Evolutionary conservation across 2,797 vertebrate genomes (phyloP).

Genomic region (Tachyglossus aculeatus): DNA sequence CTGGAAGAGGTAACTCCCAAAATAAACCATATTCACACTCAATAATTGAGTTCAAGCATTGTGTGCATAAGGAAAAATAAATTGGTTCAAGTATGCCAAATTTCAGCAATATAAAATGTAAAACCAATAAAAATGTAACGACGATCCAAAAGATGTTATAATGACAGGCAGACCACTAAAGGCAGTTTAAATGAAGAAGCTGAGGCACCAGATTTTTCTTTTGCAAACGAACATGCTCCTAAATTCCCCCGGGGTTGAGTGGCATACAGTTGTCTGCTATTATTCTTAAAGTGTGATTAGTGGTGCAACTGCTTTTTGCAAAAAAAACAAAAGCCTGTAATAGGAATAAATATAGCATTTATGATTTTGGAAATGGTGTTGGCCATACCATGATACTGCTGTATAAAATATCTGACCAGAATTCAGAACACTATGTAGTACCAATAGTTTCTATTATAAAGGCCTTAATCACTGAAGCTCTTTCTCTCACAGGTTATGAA

Average conservation of each 20-base stretch:
- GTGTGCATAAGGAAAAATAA: not conserved
- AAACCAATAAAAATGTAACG: conserved; percentile 16
- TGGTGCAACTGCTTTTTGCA: conserved; percentile 34
- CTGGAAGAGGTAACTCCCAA: no score
- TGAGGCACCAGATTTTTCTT: conserved; percentile 31
- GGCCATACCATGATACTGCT: conserved; percentile 18
- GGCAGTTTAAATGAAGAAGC: conserved; percentile 1
- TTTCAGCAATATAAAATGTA: not conserved
- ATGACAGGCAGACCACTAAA: not conserved
- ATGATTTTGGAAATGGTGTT: conserved; percentile 26
- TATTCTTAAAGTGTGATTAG: conserved; percentile 55
- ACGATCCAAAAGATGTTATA: not conserved
- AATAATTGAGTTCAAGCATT: no score
- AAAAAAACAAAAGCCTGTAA: conserved; percentile 46
- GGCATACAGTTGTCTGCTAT: conserved; percentile 37
- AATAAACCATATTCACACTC: no score
- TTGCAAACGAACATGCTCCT: conserved; percentile 36
- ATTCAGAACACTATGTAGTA: not conserved
- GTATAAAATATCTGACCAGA: conserved; percentile 11
- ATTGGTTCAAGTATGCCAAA: not conserved
- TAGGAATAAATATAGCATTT: conserved; percentile 49
- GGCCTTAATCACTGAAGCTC: not conserved
- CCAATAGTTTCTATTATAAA: not conserved
- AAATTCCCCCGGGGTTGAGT: conserved; percentile 48
- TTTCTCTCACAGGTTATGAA: no score